phyloP scores from a whole-genome alignment of 2,888 invertebrate genomes.

The Vesta saturnalis region DNA sequence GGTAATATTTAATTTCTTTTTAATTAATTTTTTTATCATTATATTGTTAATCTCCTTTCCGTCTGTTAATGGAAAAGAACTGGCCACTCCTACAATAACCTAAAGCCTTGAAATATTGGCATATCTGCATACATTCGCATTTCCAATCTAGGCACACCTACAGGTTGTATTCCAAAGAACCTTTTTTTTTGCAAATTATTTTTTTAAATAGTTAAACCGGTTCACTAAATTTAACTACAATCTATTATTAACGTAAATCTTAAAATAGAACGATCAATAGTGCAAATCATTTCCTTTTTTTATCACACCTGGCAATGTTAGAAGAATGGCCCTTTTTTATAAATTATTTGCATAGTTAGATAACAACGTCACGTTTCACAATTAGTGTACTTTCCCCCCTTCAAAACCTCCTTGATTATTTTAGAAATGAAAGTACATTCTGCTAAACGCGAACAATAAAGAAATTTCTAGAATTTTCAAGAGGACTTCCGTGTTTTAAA shows the following conservation, averaged over 20 bases:
- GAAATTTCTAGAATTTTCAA: no score
- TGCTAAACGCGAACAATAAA: no score
- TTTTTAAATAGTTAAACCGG: background rate
- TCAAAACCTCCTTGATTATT: no score
- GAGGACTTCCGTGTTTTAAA: no score
- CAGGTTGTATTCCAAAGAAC: background rate
- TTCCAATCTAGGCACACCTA: conserved; percentile 10
- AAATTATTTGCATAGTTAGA: no score
- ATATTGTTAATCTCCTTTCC: background rate
- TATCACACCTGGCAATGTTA: no score
- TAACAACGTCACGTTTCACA: no score
- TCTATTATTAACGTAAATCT: background rate
- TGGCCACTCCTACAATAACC: background rate
- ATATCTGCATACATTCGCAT: conserved; percentile 2
- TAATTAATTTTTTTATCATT: background rate
- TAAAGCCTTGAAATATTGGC: conserved; percentile 3
- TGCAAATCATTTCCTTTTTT: background rate
- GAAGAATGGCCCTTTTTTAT: no score
- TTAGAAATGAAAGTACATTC: no score
- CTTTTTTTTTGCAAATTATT: background rate
- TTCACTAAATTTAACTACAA: background rate
- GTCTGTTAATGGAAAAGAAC: background rate
- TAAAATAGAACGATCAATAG: background rate
- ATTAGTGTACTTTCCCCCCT: no score
- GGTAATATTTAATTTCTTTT: background rate